Base-by-base conservation (phyloP, 1,140 invertebrate species). In the Drosophila fuyamai region DNA sequence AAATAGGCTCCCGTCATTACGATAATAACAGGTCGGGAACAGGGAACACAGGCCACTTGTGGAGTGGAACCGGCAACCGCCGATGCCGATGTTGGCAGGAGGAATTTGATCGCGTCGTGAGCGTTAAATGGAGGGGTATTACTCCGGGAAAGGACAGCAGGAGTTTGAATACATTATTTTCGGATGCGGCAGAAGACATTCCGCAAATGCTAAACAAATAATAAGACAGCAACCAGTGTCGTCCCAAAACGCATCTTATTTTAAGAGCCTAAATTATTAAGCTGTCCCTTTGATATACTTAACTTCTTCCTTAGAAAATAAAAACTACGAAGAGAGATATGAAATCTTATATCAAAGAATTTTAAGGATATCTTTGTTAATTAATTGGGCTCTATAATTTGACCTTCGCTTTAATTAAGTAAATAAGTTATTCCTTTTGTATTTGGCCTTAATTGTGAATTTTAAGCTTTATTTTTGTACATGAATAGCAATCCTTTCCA, bases 1-100 rank as follows among this genome's bases (percentile, higher is more conserved):
- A 83, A 83, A 83, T 83, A 83, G 76, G 80, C 80, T 83, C 71
- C 81, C 81, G 80, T 82, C 76, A 83, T 83, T 83, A 83, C 56
- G 81, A 79, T 83, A 83, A 83, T 83, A 83, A 83, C 80, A 83
- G 81, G 81, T 83, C 81, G 81, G 61, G 68, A 72, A 61, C 71
- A 68, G 67, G 58, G 70, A 82, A 61, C 80, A 65, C 75, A 83
- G 79, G 74, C 66, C 61, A 68, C 65, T 68, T 68, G 61, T 68
- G 65, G 61, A 65, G 61, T 61, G 61, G 41, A 61, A 61, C 61
- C 59, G 56, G 62, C 60, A 48, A 23, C 40, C 61, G 61, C 10
- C 43, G 65, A 68, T 67, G 61, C 13, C 43, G 65, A 68, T 67
- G 47, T 38, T 68, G 60, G 65, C 60, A 68, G 65, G 29, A 68